These are phyloP conservation scores for Sorex araneus DNA, from an alignment of 2,113 vertebrate species.

Conservation along the genomic window DNA sequence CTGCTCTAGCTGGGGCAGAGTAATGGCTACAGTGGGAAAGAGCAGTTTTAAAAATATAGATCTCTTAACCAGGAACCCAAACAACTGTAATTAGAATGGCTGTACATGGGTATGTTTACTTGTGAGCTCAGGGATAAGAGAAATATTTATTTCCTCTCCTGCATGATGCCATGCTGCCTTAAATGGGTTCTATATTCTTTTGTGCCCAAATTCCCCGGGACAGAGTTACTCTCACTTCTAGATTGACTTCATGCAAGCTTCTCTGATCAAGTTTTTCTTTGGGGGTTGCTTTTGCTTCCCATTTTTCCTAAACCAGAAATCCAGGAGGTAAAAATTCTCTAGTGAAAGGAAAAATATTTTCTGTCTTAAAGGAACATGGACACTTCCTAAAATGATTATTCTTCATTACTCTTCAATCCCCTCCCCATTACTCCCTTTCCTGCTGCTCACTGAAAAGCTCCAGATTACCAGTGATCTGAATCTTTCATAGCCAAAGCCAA, in stretches of 20 bases:
- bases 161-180: not conserved
- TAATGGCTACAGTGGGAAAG: constrained; percentile 62
- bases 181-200: too few species aligned
- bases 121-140: not conserved
- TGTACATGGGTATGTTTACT: not conserved
- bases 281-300: not conserved
- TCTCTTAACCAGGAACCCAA: constrained; percentile 64
- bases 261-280: not conserved
- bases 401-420: too few species aligned
- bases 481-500: constrained; percentile 16
- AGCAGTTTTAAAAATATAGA: constrained; percentile 44
- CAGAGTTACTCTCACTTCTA: not conserved
- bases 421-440: not conserved
- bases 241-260: not conserved
- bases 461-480: not conserved
- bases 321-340: too few species aligned
- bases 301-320: too few species aligned
- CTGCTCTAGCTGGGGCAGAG: constrained; percentile 64
- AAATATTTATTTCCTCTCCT: not conserved
- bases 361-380: too few species aligned
- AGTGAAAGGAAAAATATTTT: too few species aligned
- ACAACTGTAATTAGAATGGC: constrained; percentile 47
- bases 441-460: not conserved
- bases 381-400: too few species aligned
- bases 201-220: too few species aligned